Conservation (phyloP, 2,797 vertebrate species). For the Rhabdophis nuchalis region DNA sequence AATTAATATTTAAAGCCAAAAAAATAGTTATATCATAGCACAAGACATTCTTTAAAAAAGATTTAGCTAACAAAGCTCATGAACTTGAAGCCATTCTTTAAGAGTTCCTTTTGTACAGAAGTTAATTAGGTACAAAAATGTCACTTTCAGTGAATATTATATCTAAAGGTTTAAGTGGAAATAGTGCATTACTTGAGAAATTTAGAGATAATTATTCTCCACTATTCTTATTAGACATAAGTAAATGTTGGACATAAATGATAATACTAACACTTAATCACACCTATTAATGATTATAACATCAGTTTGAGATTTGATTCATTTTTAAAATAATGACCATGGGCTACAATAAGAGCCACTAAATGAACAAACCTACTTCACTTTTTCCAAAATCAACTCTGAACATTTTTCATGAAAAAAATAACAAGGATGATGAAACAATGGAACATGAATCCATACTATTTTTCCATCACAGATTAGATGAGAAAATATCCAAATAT, state of each 20-base stretch:
- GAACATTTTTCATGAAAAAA: neutral
- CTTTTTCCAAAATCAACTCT: neutral
- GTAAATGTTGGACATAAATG: neutral
- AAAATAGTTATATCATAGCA: conserved; percentile 4
- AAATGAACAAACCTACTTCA: neutral
- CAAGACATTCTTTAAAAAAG: conserved; percentile 45
- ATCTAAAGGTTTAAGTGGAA: conserved; percentile 40
- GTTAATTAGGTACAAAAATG: conserved; percentile 59
- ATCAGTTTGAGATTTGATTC: neutral
- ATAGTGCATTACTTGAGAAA: neutral
- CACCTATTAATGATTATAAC: neutral
- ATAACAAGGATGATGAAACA: neutral
- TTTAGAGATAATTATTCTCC: neutral
- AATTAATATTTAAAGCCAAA: conserved; percentile 29
- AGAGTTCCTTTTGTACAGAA: conserved; percentile 50
- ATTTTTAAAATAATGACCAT: neutral
- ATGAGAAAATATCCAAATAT: neutral
- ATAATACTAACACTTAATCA: neutral
- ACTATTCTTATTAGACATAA: neutral
- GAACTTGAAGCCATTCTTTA: conserved; percentile 42
- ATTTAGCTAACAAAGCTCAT: conserved; percentile 47
- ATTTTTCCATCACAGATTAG: neutral
- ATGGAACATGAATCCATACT: neutral
- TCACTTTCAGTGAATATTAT: conserved; percentile 47
- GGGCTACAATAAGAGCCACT: neutral